Evolutionary conservation across 1,140 invertebrate genomes (phyloP).

Genomic region (Bombus waltoni): DNA sequence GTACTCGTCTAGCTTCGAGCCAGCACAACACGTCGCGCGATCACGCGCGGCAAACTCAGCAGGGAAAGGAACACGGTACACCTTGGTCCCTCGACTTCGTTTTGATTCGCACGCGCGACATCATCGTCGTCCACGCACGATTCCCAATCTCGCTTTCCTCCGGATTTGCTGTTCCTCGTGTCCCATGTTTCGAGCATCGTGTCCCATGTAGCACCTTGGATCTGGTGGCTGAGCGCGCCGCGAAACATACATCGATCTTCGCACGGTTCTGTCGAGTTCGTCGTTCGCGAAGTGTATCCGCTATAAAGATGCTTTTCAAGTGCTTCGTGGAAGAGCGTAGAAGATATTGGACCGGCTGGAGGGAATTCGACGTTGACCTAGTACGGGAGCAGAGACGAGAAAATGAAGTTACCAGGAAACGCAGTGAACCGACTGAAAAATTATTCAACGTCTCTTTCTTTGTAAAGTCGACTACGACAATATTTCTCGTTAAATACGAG

Average conservation of each 20-base stretch:
- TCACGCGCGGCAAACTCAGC: not conserved
- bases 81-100: not conserved
- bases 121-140: not conserved
- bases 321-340: not conserved
- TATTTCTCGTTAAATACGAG: too few species aligned
- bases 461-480: too few species aligned
- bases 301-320: not conserved
- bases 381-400: not conserved
- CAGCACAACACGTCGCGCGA: slow-evolving; percentile 9
- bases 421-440: not conserved
- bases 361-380: not conserved
- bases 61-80: not conserved
- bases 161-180: not conserved
- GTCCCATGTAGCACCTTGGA: not conserved
- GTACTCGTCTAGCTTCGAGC: slow-evolving; percentile 51
- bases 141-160: not conserved
- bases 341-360: not conserved
- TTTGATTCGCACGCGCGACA: not conserved
- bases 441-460: too few species aligned
- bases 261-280: not conserved
- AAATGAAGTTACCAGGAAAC: too few species aligned
- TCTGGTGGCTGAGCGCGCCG: not conserved
- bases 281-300: not conserved
- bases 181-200: not conserved
- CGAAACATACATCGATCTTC: not conserved